These are phyloP conservation scores for Eurytoma adleriae DNA, from an alignment of 2,888 invertebrate species.

Conservation along the genomic window DNA sequence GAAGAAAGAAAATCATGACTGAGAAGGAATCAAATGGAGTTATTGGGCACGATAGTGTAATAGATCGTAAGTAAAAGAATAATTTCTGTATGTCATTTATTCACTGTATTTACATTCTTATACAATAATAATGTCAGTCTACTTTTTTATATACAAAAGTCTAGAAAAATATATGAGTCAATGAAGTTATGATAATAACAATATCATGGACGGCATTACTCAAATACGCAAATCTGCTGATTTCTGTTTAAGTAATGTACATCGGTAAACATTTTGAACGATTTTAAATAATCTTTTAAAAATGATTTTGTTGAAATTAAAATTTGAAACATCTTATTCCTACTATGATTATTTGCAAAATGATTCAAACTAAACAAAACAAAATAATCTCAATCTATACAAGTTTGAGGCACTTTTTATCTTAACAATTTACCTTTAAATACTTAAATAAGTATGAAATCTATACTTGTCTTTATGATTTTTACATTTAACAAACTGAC, in stretches of 20 bases:
- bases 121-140: conserved; percentile 37
- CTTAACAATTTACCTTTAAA: too few relatives aligned
- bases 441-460: too few relatives aligned
- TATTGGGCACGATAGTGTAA: conserved; percentile 50
- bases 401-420: too few relatives aligned
- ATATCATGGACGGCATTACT: conserved; percentile 31
- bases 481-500: too few relatives aligned
- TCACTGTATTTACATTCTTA: conserved; percentile 36
- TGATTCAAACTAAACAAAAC: too few relatives aligned
- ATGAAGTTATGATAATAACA: conserved; percentile 10
- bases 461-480: too few relatives aligned
- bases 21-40: conserved; percentile 32
- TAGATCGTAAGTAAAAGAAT: conserved; percentile 52
- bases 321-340: too few relatives aligned
- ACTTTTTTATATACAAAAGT: conserved; percentile 47
- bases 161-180: conserved; percentile 26
- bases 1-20: conserved; percentile 29
- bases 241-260: conserved; percentile 14
- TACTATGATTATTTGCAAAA: too few relatives aligned
- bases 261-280: conserved; percentile 10
- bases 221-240: conserved; percentile 20
- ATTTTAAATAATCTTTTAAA: too few relatives aligned
- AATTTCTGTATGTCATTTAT: conserved; percentile 38
- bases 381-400: too few relatives aligned
- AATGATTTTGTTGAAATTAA: too few relatives aligned